Percentiles rank a stretch among this genome's conserved stretches.
These are phyloP conservation scores for Platichthys stellatus DNA, from an alignment of 2,113 vertebrate species.

Conservation along the genomic window DNA sequence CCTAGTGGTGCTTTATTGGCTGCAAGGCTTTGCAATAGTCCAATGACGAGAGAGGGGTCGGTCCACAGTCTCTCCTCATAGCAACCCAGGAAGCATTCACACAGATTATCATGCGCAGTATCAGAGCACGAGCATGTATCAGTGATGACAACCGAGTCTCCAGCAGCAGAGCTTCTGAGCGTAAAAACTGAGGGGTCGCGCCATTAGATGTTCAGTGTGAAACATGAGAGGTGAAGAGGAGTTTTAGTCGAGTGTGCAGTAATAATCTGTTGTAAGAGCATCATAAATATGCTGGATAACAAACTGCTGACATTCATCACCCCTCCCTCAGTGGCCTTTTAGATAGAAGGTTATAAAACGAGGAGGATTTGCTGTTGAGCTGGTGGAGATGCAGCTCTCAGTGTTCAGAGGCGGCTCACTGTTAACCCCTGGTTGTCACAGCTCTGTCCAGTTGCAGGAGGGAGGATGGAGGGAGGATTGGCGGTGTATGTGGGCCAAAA, in stretches of 20 bases:
- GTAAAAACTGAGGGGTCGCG: neutral
- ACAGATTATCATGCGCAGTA: slow-evolving; percentile 33
- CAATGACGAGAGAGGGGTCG: slow-evolving; percentile 61
- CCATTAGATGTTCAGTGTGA: neutral
- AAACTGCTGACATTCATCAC: slow-evolving; percentile 1
- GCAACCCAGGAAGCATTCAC: slow-evolving; percentile 65
- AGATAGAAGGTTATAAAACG: neutral
- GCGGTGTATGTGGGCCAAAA: slow-evolving; percentile 16
- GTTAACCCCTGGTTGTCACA: slow-evolving; percentile 35
- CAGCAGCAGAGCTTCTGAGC: neutral
- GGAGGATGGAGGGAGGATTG: slow-evolving; percentile 1
- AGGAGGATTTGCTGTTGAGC: neutral
- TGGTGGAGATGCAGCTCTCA: neutral
- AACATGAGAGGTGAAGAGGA: slow-evolving; percentile 8
- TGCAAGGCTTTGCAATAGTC: slow-evolving; percentile 31
- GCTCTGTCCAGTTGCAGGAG: slow-evolving; percentile 3
- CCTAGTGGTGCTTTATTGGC: slow-evolving; percentile 63
- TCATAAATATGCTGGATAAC: neutral
- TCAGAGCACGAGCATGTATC: slow-evolving; percentile 19
- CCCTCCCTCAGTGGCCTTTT: neutral
- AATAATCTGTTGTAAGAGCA: neutral
- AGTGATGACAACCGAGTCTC: slow-evolving; percentile 24
- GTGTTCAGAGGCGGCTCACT: neutral
- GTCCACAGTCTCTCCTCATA: slow-evolving; percentile 69
- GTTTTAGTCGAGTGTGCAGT: neutral